Evolutionary conservation across 1,140 invertebrate genomes (phyloP), one percentile per base, ranked within the genome.

Genomic region (Leguminivora glycinivorella): DNA sequence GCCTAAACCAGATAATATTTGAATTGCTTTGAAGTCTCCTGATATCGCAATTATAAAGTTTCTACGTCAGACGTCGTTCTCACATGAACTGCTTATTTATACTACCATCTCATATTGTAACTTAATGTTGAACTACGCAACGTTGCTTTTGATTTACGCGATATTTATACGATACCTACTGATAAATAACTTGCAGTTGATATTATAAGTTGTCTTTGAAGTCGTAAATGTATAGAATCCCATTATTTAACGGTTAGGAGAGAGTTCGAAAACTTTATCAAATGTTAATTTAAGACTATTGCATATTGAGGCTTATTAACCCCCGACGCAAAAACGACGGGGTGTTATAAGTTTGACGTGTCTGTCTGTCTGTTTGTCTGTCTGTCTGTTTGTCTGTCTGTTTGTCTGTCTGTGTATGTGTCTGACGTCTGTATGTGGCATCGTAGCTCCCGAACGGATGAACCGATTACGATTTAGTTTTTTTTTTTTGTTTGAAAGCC

Each of bases 241-340:
- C 26, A 63, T 63, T 63, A 63, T 63, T 31, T 31, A 63, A 17
- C 14, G 29, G 14, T 63, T 22, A 9, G 29, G 9, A 63, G 26
- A 19, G 29, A 63, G 17, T 63, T 29, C 9, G 26, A 4, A 63
- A 63, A 63, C 58, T 63, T 34, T 29, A 29, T 63, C 58, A 63
- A 63, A 29, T 19, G 26, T 31, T 63, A 19, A 63, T 63, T 34
- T 63, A 31, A 63, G 26, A 31, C 19, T 63, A 63, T 63, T 34
- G 26, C 19, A 5, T 63, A 63, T 63, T 34, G 26, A 52, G 14
- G 25, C 10, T 60, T 0, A 26, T 60, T 19, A n/a, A n/a, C n/a
- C n/a, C n/a, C n/a, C n/a, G n/a, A n/a, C n/a, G n/a, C n/a, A n/a
- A n/a, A n/a, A n/a, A n/a, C n/a, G n/a, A n/a, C n/a, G n/a, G n/a